phyloP scores from a whole-genome alignment of 2,113 vertebrate genomes.

The Pachyramphus minor region DNA sequence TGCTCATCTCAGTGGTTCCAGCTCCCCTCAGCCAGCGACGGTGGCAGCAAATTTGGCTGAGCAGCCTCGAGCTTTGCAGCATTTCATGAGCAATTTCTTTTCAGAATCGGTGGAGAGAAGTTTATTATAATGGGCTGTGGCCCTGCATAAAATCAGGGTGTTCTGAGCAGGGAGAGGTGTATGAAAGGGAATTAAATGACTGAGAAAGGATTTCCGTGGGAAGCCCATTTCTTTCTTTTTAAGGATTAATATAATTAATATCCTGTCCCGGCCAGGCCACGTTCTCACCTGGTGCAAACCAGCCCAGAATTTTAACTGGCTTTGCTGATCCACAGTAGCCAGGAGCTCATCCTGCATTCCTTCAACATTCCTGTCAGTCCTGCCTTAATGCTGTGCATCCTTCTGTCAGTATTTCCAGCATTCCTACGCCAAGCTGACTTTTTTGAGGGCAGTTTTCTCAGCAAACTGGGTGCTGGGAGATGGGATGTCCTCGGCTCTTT shows the following conservation, averaged over 20 bases:
- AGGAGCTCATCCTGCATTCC: neutral
- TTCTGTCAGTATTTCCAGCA: fast-evolving
- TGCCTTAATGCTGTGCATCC: neutral
- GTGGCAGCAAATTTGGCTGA: neutral
- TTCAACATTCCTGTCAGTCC: neutral
- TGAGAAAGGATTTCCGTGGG: slow-evolving; percentile 33
- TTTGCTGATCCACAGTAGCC: neutral
- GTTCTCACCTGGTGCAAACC: neutral
- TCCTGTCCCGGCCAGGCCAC: neutral
- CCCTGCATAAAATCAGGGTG: slow-evolving; percentile 62
- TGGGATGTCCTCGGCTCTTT: fast-evolving
- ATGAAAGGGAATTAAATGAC: slow-evolving; percentile 42
- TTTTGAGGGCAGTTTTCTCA: neutral
- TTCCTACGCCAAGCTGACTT: neutral
- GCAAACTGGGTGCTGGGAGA: neutral
- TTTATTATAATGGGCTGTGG: slow-evolving; percentile 46
- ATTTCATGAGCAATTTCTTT: slow-evolving; percentile 6
- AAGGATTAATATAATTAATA: slow-evolving; percentile 58
- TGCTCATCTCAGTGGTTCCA: neutral
- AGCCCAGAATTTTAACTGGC: neutral
- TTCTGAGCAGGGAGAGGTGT: neutral
- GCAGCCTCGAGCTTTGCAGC: neutral
- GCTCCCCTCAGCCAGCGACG: neutral
- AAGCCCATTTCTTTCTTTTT: slow-evolving; percentile 11
- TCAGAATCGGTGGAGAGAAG: neutral